Evolutionary conservation across 2,888 invertebrate species (phyloP), one percentile per base, ranked within the genome.

Genomic region (Caenorhabditis doughertyi): DNA sequence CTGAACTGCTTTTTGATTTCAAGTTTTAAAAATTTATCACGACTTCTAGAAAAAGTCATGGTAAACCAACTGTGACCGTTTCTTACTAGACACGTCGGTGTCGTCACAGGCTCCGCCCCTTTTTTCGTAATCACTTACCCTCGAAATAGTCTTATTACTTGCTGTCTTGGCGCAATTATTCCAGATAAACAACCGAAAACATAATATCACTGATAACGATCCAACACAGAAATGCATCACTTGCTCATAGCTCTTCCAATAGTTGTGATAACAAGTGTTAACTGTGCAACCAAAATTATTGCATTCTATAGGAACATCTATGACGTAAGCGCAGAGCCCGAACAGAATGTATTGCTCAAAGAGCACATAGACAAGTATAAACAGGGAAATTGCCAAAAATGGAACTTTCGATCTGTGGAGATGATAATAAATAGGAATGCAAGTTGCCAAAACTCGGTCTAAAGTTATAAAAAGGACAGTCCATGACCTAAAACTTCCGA

Each of bases 261-360:
- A 53, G 13, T 27, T 16, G 5, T 25, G 27, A 27, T 53, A 53
- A 9, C 53, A 53, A 1, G 11, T 9, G 7, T 53, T 53, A 4
- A 53, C 29, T 16, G 53, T 27, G 16, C 53, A 53, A 21, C 27
- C 27, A 13, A 53, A 53, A 53, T 53, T 25, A 25, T 16, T 27
- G 16, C 53, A 53, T 27, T 21, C 27, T 16, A 27, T 27, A 16
- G 29, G 16, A 53, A 53, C 21, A 13, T 53, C 53, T 13, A 53
- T 7, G 2, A 53, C 53, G 16, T 21, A 53, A 27, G 2, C 23
- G 16, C 53, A 53, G 3, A 27, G 3, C 16, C 53, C 53, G 8
- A 53, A 27, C 2, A 53, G 16, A 27, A 53, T 53, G 29, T 53
- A 53, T 53, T 53, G 53, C 27, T 53, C 53, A 16, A 53, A 53